phyloP scores from a whole-genome alignment of 2,113 vertebrate genomes.

The Mirza zaza region DNA sequence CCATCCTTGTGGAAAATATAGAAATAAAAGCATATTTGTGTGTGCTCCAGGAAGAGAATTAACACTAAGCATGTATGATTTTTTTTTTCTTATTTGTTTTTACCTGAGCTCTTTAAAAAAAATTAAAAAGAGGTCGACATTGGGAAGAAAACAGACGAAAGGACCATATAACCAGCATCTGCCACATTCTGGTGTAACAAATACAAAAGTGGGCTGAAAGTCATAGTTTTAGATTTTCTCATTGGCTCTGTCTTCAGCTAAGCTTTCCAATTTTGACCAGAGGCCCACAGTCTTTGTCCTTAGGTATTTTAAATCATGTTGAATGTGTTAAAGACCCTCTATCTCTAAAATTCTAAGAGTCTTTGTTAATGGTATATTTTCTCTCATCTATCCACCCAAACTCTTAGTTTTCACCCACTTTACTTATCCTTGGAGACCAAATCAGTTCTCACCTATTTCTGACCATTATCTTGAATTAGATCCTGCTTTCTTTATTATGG shows the following conservation, averaged over 20 bases:
- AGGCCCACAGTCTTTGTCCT: neutral
- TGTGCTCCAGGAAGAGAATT: constrained; percentile 8
- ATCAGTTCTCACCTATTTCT: neutral
- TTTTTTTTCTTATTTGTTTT: neutral
- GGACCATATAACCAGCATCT: neutral
- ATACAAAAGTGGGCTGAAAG: neutral
- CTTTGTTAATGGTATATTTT: neutral
- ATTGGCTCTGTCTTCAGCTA: neutral
- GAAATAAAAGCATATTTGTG: neutral
- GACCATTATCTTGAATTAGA: neutral
- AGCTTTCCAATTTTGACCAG: neutral
- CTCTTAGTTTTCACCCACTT: neutral
- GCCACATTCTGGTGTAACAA: neutral
- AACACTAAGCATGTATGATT: neutral
- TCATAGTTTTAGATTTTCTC: neutral
- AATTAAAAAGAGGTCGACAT: neutral
- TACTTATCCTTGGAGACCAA: neutral
- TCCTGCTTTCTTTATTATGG: neutral
- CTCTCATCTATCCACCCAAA: neutral
- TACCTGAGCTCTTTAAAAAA: neutral
- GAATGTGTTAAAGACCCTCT: neutral
- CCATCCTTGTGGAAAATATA: neutral
- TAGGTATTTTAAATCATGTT: neutral
- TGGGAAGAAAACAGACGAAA: neutral
- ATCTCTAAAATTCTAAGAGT: neutral